These are phyloP conservation scores for Sepiola atlantica DNA, from an alignment of 2,888 invertebrate genomes.

Conservation along the genomic window DNA sequence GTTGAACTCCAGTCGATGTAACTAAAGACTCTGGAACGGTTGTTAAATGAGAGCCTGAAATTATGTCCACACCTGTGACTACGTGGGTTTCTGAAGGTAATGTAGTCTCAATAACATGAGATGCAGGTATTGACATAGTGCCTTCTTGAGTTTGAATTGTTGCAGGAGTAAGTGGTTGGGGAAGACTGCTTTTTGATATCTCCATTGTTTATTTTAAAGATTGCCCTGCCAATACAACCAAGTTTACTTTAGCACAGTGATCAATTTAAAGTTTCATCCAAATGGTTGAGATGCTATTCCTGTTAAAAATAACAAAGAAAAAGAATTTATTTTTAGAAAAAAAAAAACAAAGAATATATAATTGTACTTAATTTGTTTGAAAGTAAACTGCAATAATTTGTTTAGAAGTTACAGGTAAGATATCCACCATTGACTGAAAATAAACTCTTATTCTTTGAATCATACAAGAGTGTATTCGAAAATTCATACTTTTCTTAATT, in stretches of 20 bases:
- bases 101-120: slow-evolving; percentile 32
- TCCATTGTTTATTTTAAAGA: slow-evolving; percentile 37
- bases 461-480: too few relatives aligned
- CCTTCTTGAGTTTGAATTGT: slow-evolving; percentile 18
- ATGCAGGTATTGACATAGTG: slow-evolving; percentile 13
- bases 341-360: too few relatives aligned
- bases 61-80: slow-evolving; percentile 38
- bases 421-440: too few relatives aligned
- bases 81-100: background rate
- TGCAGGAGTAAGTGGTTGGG: slow-evolving; percentile 18
- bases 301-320: background rate
- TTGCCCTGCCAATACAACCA: background rate
- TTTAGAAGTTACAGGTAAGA: too few relatives aligned
- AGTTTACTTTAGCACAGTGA: background rate
- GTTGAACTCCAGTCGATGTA: slow-evolving; percentile 35
- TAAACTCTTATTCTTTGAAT: too few relatives aligned
- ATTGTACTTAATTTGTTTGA: too few relatives aligned
- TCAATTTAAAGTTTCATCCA: background rate
- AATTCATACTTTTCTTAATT: too few relatives aligned
- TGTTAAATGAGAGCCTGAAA: background rate
- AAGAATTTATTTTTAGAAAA: too few relatives aligned
- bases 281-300: slow-evolving; percentile 4
- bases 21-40: slow-evolving; percentile 23
- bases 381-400: too few relatives aligned
- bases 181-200: slow-evolving; percentile 34